phyloP scores from a whole-genome alignment of 2,113 vertebrate genomes.

The Dolichotis patagonum region DNA sequence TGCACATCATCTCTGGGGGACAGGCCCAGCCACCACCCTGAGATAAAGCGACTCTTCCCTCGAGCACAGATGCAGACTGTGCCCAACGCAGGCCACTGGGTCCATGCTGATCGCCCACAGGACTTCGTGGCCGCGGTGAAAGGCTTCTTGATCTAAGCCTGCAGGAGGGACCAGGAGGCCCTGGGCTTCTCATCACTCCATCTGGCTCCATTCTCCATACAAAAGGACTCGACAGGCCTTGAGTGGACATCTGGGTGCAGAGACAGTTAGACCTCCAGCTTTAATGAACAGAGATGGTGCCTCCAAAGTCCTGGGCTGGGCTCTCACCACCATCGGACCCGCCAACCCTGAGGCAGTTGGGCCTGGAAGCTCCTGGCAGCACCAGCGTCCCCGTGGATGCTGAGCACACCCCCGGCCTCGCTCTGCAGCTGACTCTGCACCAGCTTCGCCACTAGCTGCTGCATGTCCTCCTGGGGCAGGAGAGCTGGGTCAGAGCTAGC shows the following conservation, averaged over 20 bases:
- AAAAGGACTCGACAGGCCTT: neutral
- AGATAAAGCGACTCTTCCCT: slow-evolving; percentile 92
- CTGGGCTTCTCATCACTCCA: neutral
- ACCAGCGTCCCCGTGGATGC: accelerated
- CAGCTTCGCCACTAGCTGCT: slow-evolving; percentile 87
- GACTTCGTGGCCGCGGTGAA: slow-evolving; percentile 92
- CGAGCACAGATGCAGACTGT: slow-evolving; percentile 91
- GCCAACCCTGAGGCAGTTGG: neutral
- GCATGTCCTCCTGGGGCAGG: slow-evolving; percentile 89
- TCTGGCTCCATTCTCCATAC: neutral
- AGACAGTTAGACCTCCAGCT: neutral
- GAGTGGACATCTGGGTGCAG: neutral
- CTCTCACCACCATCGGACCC: slow-evolving; percentile 64
- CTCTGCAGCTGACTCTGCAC: slow-evolving; percentile 87
- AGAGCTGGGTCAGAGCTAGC: slow-evolving; percentile 7
- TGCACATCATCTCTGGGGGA: neutral
- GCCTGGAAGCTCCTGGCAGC: neutral
- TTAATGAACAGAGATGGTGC: slow-evolving; percentile 78
- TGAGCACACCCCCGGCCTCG: slow-evolving; percentile 76
- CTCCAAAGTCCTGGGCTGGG: neutral
- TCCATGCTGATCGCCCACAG: slow-evolving; percentile 91
- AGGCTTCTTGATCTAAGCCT: slow-evolving; percentile 87
- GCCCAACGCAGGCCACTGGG: slow-evolving; percentile 91
- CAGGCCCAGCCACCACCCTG: slow-evolving; percentile 91
- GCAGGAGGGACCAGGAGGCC: neutral